Base-by-base conservation (phyloP, 35 echinoderm and acorn worm species). In the Diadema setosum region DNA sequence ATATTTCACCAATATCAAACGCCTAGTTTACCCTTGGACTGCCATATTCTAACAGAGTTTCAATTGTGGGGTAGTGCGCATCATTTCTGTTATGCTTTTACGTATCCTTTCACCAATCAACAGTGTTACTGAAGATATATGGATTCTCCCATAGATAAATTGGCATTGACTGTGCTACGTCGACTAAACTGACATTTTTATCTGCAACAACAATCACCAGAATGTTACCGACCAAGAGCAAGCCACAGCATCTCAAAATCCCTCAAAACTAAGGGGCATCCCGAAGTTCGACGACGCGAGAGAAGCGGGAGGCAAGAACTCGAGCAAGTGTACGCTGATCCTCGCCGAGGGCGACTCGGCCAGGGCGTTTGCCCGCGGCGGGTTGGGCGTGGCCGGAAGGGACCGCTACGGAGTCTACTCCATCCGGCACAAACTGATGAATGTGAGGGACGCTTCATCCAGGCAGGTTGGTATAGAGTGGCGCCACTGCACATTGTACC, bases 321-420 rank as follows among this genome's bases (percentile, higher is more conserved):
- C 93, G 0, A 39, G 30, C 7, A 81, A 94, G 12, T 94, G 93
- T 27, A 94, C 93, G 27, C 87, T 94, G 20, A 94, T 94, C 42
- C 87, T 97, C 16, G 94, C 95, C 15, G 95, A 97, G 91, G 95
- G 95, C 81, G 95, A 97, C 76, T 97, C 95, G 39, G 93, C 93
- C 93, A 94, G 90, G 58, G 58, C 93, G 26, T 60, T 94, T 87
- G 93, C 93, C 63, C 87, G 90, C 42, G 90, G 93, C 42, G 93
- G 93, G 33, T 87, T 94, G 18, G 87, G 87, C 3, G 87, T 94
- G 5, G 82, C 90, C 20, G 93, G 93, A 15, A 36, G 93, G 31
- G 93, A 94, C 35, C 46, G 69, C 7, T 94, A 94, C 59, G 93
- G 93, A 33, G 93, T 94, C 1, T 94, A 90, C 87, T 87, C 93